Conservation (phyloP, 92 coral and sea anemone species). For the Heliopora coerulea region DNA sequence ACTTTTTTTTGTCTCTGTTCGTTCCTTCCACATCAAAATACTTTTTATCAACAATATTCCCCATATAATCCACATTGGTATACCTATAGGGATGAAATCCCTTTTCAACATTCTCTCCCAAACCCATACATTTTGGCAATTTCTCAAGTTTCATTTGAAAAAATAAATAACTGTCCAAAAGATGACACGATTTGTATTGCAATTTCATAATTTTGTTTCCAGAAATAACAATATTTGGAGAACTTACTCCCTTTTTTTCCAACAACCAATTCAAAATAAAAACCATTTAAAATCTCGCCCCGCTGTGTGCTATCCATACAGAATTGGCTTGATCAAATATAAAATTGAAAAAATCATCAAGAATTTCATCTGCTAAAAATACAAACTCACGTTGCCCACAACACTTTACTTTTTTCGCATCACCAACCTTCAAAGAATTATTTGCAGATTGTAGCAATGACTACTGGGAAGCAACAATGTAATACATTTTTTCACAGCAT, state of each 20-base stretch:
- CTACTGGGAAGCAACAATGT: no score
- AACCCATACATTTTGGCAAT: slow-evolving; percentile 25
- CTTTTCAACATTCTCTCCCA: neutral
- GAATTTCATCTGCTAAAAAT: neutral
- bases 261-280: slow-evolving; percentile 8
- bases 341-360: neutral
- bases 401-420: neutral
- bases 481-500: no score
- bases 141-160: slow-evolving; percentile 4
- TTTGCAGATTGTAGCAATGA: no score
- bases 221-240: slow-evolving; percentile 6
- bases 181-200: neutral
- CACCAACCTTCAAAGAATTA: no score
- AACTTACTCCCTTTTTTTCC: neutral
- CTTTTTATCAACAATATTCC: neutral
- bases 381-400: slow-evolving; percentile 33
- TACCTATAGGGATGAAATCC: slow-evolving; percentile 21
- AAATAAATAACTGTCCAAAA: slow-evolving; percentile 11
- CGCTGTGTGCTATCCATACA: slow-evolving; percentile 35
- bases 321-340: neutral
- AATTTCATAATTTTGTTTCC: slow-evolving; percentile 16
- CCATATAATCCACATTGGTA: slow-evolving; percentile 25
- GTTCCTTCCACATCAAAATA: slow-evolving; percentile 6
- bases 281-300: slow-evolving; percentile 13
- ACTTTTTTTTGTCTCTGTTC: neutral